Percentiles rank a stretch among this genome's conserved stretches.
phyloP scores from a whole-genome alignment of 2,888 invertebrate genomes.

The Sesia apiformis region DNA sequence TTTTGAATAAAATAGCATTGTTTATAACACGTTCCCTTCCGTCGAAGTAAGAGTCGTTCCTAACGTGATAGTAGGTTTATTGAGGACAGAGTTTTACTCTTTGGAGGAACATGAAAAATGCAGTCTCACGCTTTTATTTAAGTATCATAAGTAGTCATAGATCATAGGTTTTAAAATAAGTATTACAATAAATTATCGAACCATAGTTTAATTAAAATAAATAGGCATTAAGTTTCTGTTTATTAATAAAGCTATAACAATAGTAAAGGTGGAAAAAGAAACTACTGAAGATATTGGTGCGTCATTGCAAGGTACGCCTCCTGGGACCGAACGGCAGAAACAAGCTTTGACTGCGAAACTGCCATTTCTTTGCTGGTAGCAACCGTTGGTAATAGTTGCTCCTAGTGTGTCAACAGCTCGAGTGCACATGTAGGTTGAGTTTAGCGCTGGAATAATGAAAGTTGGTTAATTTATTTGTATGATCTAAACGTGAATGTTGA shows the following conservation, averaged over 20 bases:
- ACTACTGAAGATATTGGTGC: constrained; percentile 10
- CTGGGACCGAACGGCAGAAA: constrained; percentile 49
- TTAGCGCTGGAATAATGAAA: constrained; percentile 70
- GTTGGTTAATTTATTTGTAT: background rate
- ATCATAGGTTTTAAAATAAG: no score
- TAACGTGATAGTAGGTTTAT: no score
- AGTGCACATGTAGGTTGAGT: constrained; percentile 81
- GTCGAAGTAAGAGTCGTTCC: no score
- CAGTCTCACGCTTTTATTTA: no score
- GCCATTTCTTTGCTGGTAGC: constrained; percentile 67
- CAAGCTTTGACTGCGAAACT: constrained; percentile 50
- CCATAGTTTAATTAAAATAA: no score
- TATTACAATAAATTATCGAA: no score
- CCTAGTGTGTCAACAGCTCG: constrained; percentile 69
- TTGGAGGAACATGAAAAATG: no score
- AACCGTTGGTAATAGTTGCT: constrained; percentile 69
- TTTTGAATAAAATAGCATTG: no score
- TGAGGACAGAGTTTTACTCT: no score
- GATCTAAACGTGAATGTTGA: background rate
- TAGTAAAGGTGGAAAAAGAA: constrained; percentile 13
- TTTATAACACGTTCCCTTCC: no score
- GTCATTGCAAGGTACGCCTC: constrained; percentile 49
- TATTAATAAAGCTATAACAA: constrained; percentile 15
- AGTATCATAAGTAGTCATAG: no score
- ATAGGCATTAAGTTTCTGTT: constrained; percentile 2